Percentiles rank a stretch among this genome's conserved stretches.
Conservation (phyloP, 2,113 vertebrate genomes). For the Balaeniceps rex region DNA sequence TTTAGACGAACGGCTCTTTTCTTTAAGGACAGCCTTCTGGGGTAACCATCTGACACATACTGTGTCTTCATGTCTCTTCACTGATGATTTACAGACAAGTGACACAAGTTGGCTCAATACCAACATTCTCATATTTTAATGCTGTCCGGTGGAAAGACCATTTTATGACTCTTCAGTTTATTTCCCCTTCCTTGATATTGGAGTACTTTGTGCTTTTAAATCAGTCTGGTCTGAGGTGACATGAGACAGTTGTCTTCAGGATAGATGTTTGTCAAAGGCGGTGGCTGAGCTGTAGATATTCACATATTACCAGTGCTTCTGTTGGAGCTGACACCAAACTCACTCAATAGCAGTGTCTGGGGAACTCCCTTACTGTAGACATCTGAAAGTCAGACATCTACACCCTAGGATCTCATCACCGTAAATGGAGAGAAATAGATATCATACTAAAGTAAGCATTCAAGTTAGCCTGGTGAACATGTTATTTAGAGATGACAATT, state of each 20-base stretch:
- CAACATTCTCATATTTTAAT: neutral
- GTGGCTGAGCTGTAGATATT: neutral
- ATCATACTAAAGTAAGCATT: neutral
- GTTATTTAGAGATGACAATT: neutral
- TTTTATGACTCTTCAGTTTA: neutral
- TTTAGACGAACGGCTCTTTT: neutral
- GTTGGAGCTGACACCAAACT: neutral
- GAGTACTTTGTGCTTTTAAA: neutral
- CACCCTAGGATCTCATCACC: neutral
- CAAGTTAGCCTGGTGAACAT: neutral
- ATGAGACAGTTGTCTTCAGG: neutral
- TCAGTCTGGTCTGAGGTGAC: neutral
- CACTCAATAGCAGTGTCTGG: neutral
- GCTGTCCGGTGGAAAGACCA: neutral
- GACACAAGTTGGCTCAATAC: neutral
- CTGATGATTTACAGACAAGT: neutral
- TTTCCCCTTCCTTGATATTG: neutral
- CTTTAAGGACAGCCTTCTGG: neutral
- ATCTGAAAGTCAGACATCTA: neutral
- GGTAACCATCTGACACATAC: neutral
- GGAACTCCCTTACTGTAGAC: neutral
- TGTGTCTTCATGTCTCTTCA: neutral
- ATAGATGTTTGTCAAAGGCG: neutral
- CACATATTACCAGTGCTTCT: neutral
- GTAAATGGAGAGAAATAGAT: neutral